Evolutionary conservation across 2,113 vertebrate genomes (phyloP).

Genomic region (Coregonus clupeaformis): DNA sequence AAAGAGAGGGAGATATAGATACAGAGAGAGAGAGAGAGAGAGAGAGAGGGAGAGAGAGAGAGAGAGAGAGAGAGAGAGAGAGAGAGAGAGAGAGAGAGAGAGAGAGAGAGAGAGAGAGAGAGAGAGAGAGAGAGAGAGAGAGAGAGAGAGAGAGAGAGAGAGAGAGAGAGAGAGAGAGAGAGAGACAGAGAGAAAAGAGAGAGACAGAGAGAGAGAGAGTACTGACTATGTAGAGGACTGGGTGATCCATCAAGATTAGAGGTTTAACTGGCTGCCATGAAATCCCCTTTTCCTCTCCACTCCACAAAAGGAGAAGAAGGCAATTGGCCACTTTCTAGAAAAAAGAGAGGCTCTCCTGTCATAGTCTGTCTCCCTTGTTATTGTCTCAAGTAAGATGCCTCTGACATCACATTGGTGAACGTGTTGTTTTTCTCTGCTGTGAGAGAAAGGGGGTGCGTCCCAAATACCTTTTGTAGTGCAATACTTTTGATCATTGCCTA

Average conservation of each 20-base stretch:
- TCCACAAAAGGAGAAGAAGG: conserved; percentile 62
- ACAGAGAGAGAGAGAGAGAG: not conserved
- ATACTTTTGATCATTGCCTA: too few relatives aligned
- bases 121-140: conserved; percentile 1
- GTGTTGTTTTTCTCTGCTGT: not conserved
- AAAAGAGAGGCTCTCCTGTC: conserved; percentile 8
- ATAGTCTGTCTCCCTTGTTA: too few relatives aligned
- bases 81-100: not conserved
- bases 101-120: conserved; percentile 8
- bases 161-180: conserved; percentile 23
- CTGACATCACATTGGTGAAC: too few relatives aligned
- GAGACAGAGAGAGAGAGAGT: too few relatives aligned
- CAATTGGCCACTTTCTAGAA: conserved; percentile 58
- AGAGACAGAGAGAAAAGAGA: too few relatives aligned
- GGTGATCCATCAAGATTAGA: conserved; percentile 70
- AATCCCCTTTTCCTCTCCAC: conserved; percentile 69
- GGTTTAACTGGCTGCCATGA: conserved; percentile 73
- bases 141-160: not conserved
- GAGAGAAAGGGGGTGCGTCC: not conserved
- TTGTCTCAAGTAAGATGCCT: too few relatives aligned
- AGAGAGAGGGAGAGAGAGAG: too few relatives aligned
- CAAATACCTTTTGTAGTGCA: not conserved
- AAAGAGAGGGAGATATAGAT: conserved; percentile 32
- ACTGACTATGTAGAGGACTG: not conserved
- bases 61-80: too few relatives aligned